Evolutionary conservation across 2,113 vertebrate genomes (phyloP).

Genomic region (Thunnus thynnus): DNA sequence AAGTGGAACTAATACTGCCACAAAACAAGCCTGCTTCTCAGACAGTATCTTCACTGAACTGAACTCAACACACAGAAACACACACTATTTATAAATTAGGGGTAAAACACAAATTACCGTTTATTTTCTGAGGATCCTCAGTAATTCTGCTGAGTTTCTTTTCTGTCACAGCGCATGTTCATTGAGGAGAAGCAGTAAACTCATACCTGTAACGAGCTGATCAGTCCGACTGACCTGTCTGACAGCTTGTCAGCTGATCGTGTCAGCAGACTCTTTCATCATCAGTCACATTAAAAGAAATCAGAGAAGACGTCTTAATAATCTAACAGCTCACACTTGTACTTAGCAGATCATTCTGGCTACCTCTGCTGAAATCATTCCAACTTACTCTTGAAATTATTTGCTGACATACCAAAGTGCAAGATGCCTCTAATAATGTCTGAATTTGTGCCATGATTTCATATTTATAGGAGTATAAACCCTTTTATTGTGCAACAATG

Average conservation of each 20-base stretch:
- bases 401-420: not conserved
- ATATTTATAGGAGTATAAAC: not conserved
- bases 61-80: not conserved
- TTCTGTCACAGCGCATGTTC: not conserved
- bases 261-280: not conserved
- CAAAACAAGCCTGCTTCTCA: not conserved
- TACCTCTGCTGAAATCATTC: not conserved
- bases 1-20: not conserved
- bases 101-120: not conserved
- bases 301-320: conserved; percentile 2
- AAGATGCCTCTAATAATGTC: not conserved
- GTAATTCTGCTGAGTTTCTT: not conserved
- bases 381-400: not conserved
- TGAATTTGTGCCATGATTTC: not conserved
- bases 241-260: conserved; percentile 19
- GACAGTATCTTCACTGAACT: not conserved
- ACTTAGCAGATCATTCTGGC: not conserved
- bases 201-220: conserved; percentile 27
- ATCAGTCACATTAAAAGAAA: conserved; percentile 22
- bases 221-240: conserved; percentile 6
- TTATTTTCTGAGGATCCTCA: not conserved
- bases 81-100: too few relatives aligned
- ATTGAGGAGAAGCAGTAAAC: conserved; percentile 8
- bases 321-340: conserved; percentile 2
- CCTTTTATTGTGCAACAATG: not conserved